Evolutionary conservation across 2,113 vertebrate genomes (phyloP).

Genomic region (Albula glossodonta): DNA sequence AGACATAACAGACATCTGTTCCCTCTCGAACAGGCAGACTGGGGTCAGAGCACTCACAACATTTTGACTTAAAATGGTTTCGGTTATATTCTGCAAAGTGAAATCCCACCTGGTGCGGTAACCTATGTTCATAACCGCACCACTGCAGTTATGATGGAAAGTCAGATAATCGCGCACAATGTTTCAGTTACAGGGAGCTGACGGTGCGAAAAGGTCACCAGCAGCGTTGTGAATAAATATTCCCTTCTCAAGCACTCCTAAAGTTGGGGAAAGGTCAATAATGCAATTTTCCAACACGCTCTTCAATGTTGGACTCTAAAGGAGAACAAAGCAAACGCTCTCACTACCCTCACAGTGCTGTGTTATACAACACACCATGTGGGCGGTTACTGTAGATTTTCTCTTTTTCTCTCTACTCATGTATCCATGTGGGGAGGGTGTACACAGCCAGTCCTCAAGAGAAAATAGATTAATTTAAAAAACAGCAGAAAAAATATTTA

Average conservation of each 20-base stretch:
- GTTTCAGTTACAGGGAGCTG: not conserved
- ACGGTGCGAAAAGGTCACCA: slow-evolving; percentile 1
- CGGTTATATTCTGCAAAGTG: too few relatives aligned
- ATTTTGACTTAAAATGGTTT: too few relatives aligned
- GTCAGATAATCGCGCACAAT: not conserved
- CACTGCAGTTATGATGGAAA: not conserved
- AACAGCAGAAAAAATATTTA: not conserved
- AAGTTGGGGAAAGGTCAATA: not conserved
- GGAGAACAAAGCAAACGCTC: not conserved
- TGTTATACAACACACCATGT: slow-evolving; percentile 2
- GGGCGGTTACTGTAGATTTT: not conserved
- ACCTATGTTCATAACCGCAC: not conserved
- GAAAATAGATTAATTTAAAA: not conserved
- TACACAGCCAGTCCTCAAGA: not conserved
- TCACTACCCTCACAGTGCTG: not conserved
- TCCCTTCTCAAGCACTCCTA: not conserved
- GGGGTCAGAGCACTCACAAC: too few relatives aligned
- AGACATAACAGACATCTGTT: too few relatives aligned
- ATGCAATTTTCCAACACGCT: not conserved
- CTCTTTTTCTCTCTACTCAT: not conserved
- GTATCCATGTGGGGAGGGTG: not conserved
- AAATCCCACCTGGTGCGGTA: too few relatives aligned
- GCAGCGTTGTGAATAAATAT: not conserved
- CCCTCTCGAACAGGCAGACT: too few relatives aligned
- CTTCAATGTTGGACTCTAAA: slow-evolving; percentile 9